Conservation (phyloP, 2,113 vertebrate species). For the Cacatua alba region DNA sequence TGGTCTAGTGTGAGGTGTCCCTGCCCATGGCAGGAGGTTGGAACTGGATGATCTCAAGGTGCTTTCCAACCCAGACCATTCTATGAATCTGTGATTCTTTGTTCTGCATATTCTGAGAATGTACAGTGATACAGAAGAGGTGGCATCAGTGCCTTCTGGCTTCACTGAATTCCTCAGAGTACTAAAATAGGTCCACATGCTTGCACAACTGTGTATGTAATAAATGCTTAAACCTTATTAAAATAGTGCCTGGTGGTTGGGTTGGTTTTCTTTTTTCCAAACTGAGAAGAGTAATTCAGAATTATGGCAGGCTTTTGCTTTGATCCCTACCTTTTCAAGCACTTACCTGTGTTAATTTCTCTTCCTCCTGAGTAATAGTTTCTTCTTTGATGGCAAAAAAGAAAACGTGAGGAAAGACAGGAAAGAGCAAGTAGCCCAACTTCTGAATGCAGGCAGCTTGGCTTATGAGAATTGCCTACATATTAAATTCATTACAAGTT, state of each 20-base stretch:
- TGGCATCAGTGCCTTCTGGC: neutral
- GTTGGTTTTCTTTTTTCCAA: fast-evolving
- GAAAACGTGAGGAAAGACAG: neutral
- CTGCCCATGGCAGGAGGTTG: neutral
- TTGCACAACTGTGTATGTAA: neutral
- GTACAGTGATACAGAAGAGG: neutral
- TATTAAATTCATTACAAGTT: neutral
- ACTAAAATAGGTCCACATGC: neutral
- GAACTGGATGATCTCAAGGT: neutral
- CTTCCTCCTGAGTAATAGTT: neutral
- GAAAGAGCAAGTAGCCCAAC: neutral
- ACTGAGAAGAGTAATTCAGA: neutral
- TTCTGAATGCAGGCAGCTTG: neutral
- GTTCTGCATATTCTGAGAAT: neutral
- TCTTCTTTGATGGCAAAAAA: neutral
- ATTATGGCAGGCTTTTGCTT: neutral
- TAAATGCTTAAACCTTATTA: neutral
- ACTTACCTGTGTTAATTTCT: neutral
- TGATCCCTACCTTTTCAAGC: neutral
- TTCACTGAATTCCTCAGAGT: neutral
- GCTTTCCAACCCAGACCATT: neutral
- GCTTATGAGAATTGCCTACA: neutral
- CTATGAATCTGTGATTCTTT: neutral
- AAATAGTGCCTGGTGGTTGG: neutral
- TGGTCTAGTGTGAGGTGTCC: neutral